A percentile compares a stretch with the other conserved stretches of the same genome.
Evolutionary conservation across 2,797 vertebrate species (phyloP).

Genomic region (Poecile montanus): DNA sequence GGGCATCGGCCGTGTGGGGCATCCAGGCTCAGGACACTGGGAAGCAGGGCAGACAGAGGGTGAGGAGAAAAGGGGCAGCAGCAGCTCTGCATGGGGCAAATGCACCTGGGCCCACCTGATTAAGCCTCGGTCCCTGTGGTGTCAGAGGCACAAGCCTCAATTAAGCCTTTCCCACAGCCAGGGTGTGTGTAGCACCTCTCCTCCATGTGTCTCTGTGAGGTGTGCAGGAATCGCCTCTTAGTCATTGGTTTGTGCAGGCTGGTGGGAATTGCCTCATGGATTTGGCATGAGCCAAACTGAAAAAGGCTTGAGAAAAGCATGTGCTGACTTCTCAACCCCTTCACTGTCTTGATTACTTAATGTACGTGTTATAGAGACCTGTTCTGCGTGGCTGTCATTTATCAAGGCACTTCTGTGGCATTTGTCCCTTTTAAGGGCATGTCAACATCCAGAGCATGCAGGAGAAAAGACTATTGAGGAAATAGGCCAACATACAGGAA

Average conservation of each 20-base stretch:
- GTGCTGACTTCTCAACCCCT: background rate
- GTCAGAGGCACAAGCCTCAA: background rate
- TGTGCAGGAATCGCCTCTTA: background rate
- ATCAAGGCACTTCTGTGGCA: fast-evolving
- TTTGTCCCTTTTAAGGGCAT: background rate
- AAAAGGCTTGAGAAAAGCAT: background rate
- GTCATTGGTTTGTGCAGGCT: background rate
- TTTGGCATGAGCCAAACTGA: background rate
- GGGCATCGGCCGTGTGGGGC: fast-evolving
- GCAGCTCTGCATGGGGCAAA: background rate
- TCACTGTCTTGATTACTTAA: fast-evolving
- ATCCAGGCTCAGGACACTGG: fast-evolving
- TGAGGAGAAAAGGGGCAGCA: fast-evolving
- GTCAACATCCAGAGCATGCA: fast-evolving
- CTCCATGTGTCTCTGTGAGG: background rate
- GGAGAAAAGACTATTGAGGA: background rate
- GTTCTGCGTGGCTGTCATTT: fast-evolving
- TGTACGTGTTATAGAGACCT: fast-evolving
- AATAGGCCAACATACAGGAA: background rate
- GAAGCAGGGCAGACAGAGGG: background rate
- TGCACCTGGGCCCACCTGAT: background rate
- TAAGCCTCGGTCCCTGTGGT: too few relatives aligned
- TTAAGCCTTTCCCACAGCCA: background rate
- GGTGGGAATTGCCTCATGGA: background rate
- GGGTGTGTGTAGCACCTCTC: fast-evolving